Evolutionary conservation across 2,888 invertebrate genomes (phyloP).

Genomic region (Apodemia duryi): DNA sequence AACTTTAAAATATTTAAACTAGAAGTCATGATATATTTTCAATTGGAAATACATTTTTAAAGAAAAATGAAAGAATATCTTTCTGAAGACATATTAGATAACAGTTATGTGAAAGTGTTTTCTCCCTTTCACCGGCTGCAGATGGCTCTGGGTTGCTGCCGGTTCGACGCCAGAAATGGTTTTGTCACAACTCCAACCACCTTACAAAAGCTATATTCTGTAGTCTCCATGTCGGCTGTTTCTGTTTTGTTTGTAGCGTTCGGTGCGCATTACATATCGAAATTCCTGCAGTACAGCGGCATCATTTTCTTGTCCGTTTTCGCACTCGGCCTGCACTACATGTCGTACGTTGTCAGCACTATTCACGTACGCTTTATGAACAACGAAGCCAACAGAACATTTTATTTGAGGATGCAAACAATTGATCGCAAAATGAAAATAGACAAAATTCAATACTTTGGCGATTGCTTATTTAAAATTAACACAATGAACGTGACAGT

Average conservation of each 20-base stretch:
- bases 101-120: no score
- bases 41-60: no score
- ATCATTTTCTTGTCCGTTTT: not conserved
- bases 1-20: no score
- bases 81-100: no score
- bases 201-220: not conserved
- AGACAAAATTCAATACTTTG: not conserved
- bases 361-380: slow-evolving; percentile 12
- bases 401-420: slow-evolving; percentile 14
- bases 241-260: not conserved
- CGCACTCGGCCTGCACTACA: not conserved
- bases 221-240: not conserved
- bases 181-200: not conserved
- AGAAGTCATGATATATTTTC: no score
- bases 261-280: not conserved
- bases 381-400: slow-evolving; percentile 1
- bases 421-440: slow-evolving; percentile 16
- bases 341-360: not conserved
- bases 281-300: not conserved
- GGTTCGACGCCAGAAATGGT: not conserved
- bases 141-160: not conserved
- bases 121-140: not conserved
- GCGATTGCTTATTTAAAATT: not conserved
- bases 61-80: no score
- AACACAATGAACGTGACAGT: not conserved